Evolutionary conservation across 92 coral and sea anemone genomes (phyloP), one percentile per base, ranked within the genome.

Genomic region (Palythoa grandis): DNA sequence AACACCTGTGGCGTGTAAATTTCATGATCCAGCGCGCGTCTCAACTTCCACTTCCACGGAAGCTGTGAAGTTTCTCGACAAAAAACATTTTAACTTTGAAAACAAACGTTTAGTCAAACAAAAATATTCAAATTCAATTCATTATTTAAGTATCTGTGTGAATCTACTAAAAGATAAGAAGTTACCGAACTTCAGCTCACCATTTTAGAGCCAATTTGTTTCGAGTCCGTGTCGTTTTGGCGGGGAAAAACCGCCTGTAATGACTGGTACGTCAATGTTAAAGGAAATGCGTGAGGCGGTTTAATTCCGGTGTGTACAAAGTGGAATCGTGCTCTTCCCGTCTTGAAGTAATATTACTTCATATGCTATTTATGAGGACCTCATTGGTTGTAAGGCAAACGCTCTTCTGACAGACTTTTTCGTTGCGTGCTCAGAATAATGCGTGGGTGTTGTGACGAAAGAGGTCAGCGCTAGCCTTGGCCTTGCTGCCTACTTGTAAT

Each of bases 1-100:
- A 90, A 68, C 88, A 88, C 86, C 90, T 82, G 92, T 89, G 83
- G 87, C 78, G 76, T 72, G 86, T 58, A 78, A 72, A 61, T 85
- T 87, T 85, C 82, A 39, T 35, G 83, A 43, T 25, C 56, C 77
- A 40, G 50, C 50, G 50, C 50, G 74, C 74, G 74, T 37, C 37
- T 25, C 74, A 37, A 69, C 39, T 5, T 35, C 20, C n/a, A 50
- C 29, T 63, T 39, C 20, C n/a, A 50, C 29, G 56, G 58, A 66
- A 65, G 39, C 35, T 23, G 14, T 11, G 17, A 79, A 20, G 12
- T 70, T 43, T 48, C 14, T 52, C 19, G 24, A 13, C 7, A 25
- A 54, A 53, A 23, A 79, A 22, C 39, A 11, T 47, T 8, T 24
- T 24, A 61, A 37, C 15, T 69, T 13, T 29, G 35, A 29, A 8